A percentile compares a stretch with the other conserved stretches of the same genome.
Evolutionary conservation across 2,113 vertebrate species (phyloP).

Genomic region (Zootoca vivipara): DNA sequence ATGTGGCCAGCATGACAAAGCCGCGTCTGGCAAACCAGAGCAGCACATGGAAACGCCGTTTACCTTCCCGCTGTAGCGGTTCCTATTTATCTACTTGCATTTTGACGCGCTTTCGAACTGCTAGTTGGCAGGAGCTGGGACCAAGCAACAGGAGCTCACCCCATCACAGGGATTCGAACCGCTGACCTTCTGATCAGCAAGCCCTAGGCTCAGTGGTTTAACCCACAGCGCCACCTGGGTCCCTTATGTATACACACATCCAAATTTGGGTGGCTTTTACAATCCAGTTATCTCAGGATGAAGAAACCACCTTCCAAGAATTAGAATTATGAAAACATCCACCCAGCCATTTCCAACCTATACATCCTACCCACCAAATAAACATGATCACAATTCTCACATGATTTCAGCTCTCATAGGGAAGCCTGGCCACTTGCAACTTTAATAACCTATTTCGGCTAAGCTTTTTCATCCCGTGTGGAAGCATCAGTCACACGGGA

Average conservation of each 20-base stretch:
- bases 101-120: too few relatives aligned
- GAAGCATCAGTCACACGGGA: not conserved
- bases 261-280: not conserved
- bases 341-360: not conserved
- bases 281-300: not conserved
- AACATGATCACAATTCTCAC: not conserved
- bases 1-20: too few relatives aligned
- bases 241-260: not conserved
- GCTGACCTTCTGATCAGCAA: too few relatives aligned
- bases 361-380: not conserved
- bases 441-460: not conserved
- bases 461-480: not conserved
- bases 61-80: too few relatives aligned
- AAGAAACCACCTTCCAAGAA: not conserved
- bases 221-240: too few relatives aligned
- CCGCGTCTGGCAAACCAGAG: too few relatives aligned
- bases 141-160: too few relatives aligned
- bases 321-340: not conserved
- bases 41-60: too few relatives aligned
- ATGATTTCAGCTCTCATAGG: not conserved
- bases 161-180: too few relatives aligned
- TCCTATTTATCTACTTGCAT: too few relatives aligned
- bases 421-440: not conserved
- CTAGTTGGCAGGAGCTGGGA: too few relatives aligned
- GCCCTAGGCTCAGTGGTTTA: too few relatives aligned